Evolutionary conservation across 2,888 invertebrate species (phyloP), one percentile per base, ranked within the genome.

Genomic region (Resseliella maxima): DNA sequence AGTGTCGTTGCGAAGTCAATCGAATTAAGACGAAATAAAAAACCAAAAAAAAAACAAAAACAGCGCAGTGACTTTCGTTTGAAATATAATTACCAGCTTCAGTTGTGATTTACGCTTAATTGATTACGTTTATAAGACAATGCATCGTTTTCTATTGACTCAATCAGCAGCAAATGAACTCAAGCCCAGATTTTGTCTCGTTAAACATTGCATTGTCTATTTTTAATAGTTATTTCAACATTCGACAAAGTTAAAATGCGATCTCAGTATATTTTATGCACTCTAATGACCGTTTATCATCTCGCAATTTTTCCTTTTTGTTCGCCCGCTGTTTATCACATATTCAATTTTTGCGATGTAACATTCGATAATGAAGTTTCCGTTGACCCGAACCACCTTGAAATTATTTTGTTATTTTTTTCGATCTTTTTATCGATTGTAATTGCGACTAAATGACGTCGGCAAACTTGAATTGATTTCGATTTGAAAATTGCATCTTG

Each of bases 51-150:
- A 72, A 72, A 72, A 1, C 31, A 72, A 12, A 12, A n/a, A 12
- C 18, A 12, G 6, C 31, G 6, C 15, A 31, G 35, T n/a, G 31
- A 72, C 72, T 72, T 31, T 72, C 31, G 21, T 1, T 31, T 50
- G 24, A 0, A 27, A n/a, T n/a, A 72, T 72, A 72, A 72, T 72
- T 72, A 72, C 18, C 15, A 18, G 35, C 0, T 6, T 12, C 2
- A 59, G 59, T 59, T 31, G 72, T 72, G 72, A 72, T 72, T 72
- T 72, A 72, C 72, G 72, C 72, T 72, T 31, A 72, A 72, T 72
- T 31, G 72, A 72, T 72, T 31, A 72, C 72, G 15, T 72, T 18
- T 35, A 35, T 18, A 31, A 72, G 31, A 72, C 72, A 72, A 72
- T 72, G 72, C 72, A 31, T 35, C 72, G n/a, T n/a, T 72, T 72